phyloP scores from a whole-genome alignment of 2,113 vertebrate genomes.

The Mirounga angustirostris region DNA sequence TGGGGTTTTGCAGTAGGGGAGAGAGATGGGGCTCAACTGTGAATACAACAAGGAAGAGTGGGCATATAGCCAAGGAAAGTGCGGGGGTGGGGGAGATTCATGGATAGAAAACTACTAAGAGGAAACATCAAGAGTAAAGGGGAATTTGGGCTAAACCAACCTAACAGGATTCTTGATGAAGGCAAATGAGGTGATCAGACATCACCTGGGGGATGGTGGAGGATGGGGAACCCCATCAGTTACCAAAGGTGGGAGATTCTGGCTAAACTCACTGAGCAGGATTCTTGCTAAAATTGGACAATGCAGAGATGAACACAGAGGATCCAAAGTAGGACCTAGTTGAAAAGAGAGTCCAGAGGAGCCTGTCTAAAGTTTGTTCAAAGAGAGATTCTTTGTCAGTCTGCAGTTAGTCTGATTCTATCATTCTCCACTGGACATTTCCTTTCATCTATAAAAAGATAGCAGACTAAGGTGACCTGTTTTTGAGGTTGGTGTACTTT shows the following conservation, averaged over 20 bases:
- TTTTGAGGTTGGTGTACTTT: neutral
- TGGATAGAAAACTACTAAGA: neutral
- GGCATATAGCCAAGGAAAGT: neutral
- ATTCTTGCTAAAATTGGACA: neutral
- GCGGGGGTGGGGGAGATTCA: accelerated
- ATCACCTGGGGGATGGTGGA: neutral
- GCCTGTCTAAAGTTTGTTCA: neutral
- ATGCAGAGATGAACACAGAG: neutral
- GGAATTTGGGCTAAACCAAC: neutral
- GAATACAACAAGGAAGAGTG: neutral
- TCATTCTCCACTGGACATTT: neutral
- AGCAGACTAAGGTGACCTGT: neutral
- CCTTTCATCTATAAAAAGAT: neutral
- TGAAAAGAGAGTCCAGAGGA: neutral
- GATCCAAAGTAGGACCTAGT: neutral
- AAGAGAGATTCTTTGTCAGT: neutral
- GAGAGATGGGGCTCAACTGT: neutral
- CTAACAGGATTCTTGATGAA: neutral
- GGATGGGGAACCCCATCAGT: neutral
- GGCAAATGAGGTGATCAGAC: neutral
- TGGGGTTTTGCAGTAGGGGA: neutral
- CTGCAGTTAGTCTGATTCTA: neutral
- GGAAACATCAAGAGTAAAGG: neutral
- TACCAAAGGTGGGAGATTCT: neutral
- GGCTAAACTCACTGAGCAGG: neutral